Conservation (phyloP, 2,888 invertebrate genomes). For the Camptogramma bilineatum region DNA sequence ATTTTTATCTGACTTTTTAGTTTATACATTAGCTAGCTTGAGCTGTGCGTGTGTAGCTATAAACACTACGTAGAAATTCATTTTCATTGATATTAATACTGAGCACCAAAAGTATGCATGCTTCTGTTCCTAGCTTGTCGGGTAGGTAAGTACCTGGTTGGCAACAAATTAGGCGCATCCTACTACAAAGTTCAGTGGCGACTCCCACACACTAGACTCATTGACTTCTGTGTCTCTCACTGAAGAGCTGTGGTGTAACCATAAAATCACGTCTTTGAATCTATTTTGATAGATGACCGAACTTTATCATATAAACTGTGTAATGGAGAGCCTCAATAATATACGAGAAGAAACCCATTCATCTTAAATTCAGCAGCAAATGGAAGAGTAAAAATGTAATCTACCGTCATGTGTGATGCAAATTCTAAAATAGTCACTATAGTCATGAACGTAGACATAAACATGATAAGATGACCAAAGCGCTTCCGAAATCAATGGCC, state of each 20-base stretch:
- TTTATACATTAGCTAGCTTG: not conserved
- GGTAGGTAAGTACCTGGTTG: slow-evolving; percentile 49
- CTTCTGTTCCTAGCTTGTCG: slow-evolving; percentile 25
- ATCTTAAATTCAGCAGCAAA: slow-evolving; percentile 12
- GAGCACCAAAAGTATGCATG: slow-evolving; percentile 15
- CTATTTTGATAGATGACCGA: slow-evolving; percentile 66
- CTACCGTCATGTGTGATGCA: slow-evolving; percentile 18
- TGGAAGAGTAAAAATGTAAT: not conserved
- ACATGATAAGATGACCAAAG: slow-evolving; percentile 54
- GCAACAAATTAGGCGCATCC: slow-evolving; percentile 77
- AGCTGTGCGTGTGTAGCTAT: not conserved
- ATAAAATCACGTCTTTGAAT: slow-evolving; percentile 56
- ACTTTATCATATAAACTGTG: slow-evolving; percentile 41
- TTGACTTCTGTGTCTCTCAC: slow-evolving; percentile 64
- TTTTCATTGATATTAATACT: slow-evolving; percentile 5
- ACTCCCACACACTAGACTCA: slow-evolving; percentile 68
- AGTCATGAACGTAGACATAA: slow-evolving; percentile 56
- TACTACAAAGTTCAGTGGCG: slow-evolving; percentile 77
- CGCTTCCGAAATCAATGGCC: slow-evolving; percentile 61
- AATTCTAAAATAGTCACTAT: slow-evolving; percentile 31
- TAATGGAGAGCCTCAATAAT: slow-evolving; percentile 15
- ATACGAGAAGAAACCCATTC: not conserved
- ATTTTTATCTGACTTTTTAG: slow-evolving; percentile 20
- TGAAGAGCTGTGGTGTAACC: slow-evolving; percentile 63
- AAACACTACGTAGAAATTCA: not conserved